phyloP scores from a whole-genome alignment of 2,888 invertebrate genomes.

The Ectemnius continuus region DNA sequence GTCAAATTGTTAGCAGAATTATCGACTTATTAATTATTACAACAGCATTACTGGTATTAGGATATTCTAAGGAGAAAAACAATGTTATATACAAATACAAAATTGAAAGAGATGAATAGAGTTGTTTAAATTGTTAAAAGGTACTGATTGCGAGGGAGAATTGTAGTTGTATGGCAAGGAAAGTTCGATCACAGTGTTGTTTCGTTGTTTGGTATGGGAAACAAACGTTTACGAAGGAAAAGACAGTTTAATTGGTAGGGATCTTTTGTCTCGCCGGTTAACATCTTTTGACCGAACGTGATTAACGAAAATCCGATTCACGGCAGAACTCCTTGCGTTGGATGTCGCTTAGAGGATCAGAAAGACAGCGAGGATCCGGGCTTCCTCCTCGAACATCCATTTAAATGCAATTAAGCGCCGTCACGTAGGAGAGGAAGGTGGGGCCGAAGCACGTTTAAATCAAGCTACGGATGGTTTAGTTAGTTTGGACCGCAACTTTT shows the following conservation, averaged over 20 bases:
- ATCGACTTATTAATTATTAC: too few species aligned
- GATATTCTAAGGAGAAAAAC: too few species aligned
- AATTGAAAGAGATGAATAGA: too few species aligned
- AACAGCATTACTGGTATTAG: too few species aligned
- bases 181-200: background rate
- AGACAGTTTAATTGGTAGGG: constrained; percentile 39
- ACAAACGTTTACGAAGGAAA: constrained; percentile 24
- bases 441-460: constrained; percentile 71
- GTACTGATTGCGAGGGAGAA: too few species aligned
- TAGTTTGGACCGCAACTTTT: constrained; percentile 75
- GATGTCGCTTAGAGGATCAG: constrained; percentile 37
- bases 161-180: background rate
- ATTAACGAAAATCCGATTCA: constrained; percentile 56
- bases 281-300: constrained; percentile 54
- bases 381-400: constrained; percentile 48
- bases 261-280: constrained; percentile 51
- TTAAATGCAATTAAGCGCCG: constrained; percentile 72
- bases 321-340: constrained; percentile 32
- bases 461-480: constrained; percentile 73
- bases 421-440: constrained; percentile 68
- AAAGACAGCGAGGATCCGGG: constrained; percentile 45
- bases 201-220: constrained; percentile 38
- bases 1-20: too few species aligned
- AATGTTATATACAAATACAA: too few species aligned
- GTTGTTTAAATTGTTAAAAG: too few species aligned